Evolutionary conservation across 1,140 invertebrate species (phyloP), one percentile per base, ranked within the genome.

Genomic region (Plectrocnemia conspersa): DNA sequence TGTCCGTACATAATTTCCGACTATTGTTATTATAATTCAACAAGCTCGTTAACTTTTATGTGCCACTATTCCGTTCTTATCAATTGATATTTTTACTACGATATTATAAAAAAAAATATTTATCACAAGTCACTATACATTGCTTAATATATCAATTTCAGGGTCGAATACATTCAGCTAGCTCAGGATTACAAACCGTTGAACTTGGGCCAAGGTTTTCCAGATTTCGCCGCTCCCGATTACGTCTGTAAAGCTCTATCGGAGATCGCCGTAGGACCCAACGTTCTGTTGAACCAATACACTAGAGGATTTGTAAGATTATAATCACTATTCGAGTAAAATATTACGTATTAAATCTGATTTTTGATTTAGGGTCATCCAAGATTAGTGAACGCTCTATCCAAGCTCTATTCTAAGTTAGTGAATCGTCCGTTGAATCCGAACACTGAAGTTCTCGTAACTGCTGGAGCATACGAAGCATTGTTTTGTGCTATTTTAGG

Each of bases 161-260:
- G 94, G 96, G 91, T 95, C 19, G 95, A 98, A 73, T 98, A 97
- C 69, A 92, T 90, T 54, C 82, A 88, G 54, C 69, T 99, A 35
- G 91, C 91, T 18, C 66, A 82, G 36, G 82, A 97, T 63, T 81
- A 92, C 64, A 93, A 97, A 64, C 92, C 95, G 1, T 68, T 96
- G 9, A 98, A 98, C 75, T 78, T 99, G 25, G 97, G 97, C 0
- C 95, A 98, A 81, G 97, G 97, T 2, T 98, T 98, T 74, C 94
- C 96, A 0, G 94, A 99, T 70, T 96, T 89, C 76, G 79, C 85
- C 62, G 83, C 91, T 13, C 93, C 95, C 0, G 75, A 85, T 29
- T 85, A 88, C 78, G 85, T 98, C 0, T 83, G 84, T 0, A 79
- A 93, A 63, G 83, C 88, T 11, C 72, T 98, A 32, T 75, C 80